Evolutionary conservation across 2,797 vertebrate genomes (phyloP).

Genomic region (Cetoscarus ocellatus): DNA sequence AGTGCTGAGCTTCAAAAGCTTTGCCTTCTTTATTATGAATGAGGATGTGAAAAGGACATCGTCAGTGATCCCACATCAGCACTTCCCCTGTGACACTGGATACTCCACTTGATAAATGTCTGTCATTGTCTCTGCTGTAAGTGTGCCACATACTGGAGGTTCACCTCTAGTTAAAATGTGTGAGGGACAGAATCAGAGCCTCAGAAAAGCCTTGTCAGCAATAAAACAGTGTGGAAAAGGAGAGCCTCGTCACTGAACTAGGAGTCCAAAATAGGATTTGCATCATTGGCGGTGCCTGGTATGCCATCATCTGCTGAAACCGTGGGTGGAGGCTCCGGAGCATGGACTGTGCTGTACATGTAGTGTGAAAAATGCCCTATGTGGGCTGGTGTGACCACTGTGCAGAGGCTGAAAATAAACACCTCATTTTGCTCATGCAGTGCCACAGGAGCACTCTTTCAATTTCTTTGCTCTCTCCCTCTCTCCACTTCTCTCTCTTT

Average conservation of each 20-base stretch:
- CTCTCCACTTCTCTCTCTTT: conserved; percentile 23
- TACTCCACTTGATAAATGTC: conserved; percentile 64
- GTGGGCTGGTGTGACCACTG: conserved; percentile 60
- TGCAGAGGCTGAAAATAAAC: conserved; percentile 78
- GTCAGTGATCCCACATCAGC: conserved; percentile 65
- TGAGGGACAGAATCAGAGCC: conserved; percentile 42
- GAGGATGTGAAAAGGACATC: conserved; percentile 52
- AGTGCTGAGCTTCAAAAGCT: conserved; percentile 53
- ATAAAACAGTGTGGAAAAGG: conserved; percentile 52
- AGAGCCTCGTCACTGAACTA: conserved; percentile 64
- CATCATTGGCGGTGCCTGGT: conserved; percentile 57
- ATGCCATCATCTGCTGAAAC: conserved; percentile 56
- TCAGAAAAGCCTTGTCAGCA: conserved; percentile 62
- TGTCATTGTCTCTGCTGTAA: conserved; percentile 54
- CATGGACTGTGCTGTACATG: conserved; percentile 13
- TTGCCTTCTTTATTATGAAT: conserved; percentile 66
- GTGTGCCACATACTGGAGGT: conserved; percentile 21
- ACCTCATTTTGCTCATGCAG: conserved; percentile 63
- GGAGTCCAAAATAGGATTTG: conserved; percentile 70
- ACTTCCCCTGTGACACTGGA: conserved; percentile 65
- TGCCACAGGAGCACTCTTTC: conserved; percentile 27
- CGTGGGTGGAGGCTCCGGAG: conserved; percentile 19
- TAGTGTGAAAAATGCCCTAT: conserved; percentile 75
- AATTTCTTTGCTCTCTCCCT: conserved; percentile 9
- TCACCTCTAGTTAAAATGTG: conserved; percentile 43